Base-by-base conservation (phyloP, 2,888 invertebrate genomes). In the Alsophila aescularia region DNA sequence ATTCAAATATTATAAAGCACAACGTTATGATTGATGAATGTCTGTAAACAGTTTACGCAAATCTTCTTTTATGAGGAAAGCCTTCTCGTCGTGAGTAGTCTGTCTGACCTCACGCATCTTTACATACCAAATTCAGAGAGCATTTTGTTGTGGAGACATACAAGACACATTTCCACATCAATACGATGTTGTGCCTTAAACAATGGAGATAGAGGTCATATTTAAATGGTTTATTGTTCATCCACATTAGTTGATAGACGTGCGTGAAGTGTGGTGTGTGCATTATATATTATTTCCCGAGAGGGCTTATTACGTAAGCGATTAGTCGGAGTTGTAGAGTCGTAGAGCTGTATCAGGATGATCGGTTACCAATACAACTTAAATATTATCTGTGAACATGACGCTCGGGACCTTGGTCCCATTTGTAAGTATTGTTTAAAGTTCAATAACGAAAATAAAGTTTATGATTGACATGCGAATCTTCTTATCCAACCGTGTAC, bases 51-150 rank as follows among this genome's bases (percentile, higher is more conserved):
- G 44, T 54, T 59, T 60, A 58, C 59, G 57, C 42, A 62, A 59
- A 54, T 47, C 44, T 27, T 58, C 21, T 42, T 56, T 31, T 57
- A 59, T 59, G 64, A 62, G 60, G 60, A 62, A 60, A 62, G 36
- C 41, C 62, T 72, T 16, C 15, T 27, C 18, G 72, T 77, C 18
- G 82, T 81, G 80, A 69, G 67, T 69, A 62, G 69, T 81, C 82
- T 82, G 69, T 81, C 82, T 82, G 86, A 84, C 83, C 81, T 79
- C 82, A 80, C 79, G 81, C 78, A 77, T 83, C 80, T 79, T 79
- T 69, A 75, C 80, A 73, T 69, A 75, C 80, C 72, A 84, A 83
- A 83, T 82, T 82, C 75, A 70, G 67, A 77, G 74, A 75, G 80
- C 78, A 84, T 85, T 83, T 76, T 74, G 67, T 69, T 69, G 62